Evolutionary conservation across 23 tunicate species (phyloP), one percentile per base, ranked within the genome.

Genomic region (Aplidium turbinatum): DNA sequence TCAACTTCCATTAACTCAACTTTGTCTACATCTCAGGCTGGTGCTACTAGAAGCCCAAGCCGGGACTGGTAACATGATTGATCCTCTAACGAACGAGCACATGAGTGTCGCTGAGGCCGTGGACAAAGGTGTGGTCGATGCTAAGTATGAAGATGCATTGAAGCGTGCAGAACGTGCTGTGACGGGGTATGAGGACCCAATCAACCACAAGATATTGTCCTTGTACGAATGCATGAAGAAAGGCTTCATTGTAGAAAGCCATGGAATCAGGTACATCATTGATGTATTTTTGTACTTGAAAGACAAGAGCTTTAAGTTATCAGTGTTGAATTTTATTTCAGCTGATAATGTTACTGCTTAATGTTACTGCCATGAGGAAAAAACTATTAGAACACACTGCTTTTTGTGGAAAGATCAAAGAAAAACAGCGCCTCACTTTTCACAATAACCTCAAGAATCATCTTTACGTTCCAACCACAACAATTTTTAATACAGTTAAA

Each of bases 141-240:
- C 46, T 0, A 88, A 68, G 38, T 81, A 88, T 46, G 56, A 68
- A 42, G 97, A 90, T 38, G 85, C 89, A 20, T 56, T 90, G 38
- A 16, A 48, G 19, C 81, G 97, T 22, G 97, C 97, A 13, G 90
- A 83, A 31, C 77, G 29, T 23, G 97, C 97, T 35, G 97, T 90
- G 20, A 76, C 79, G 55, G 97, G 97, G 2, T 90, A 31, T 53
- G 77, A 78, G 27, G 96, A 88, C 53, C 96, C 96, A 0, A 87
- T 88, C 13, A 75, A 83, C 13, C 78, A 68, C 33, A 53, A 85
- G 35, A 72, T 66, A 16, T 45, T 93, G 21, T 93, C 98, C 1
- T 35, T 93, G 36, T 93, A 85, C 51, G 98, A 85, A 46, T 94
- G 96, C 46, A 93, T 93, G 98, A 85, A 81, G 47, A 81, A 82